These are phyloP conservation scores for Falco naumanni DNA, from an alignment of 2,797 vertebrate species.

Conservation along the genomic window DNA sequence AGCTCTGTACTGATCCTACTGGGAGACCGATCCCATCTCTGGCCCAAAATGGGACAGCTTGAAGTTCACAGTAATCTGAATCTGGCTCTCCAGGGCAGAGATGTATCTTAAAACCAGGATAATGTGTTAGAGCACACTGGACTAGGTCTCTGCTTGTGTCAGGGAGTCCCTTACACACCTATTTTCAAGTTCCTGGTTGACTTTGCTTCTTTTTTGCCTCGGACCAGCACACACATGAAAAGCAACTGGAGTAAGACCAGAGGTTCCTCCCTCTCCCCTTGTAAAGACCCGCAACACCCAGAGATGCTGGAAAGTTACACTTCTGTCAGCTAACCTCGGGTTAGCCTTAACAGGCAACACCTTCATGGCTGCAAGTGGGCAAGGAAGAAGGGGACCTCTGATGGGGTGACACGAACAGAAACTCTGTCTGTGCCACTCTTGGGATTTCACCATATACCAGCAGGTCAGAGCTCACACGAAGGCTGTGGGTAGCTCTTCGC, in stretches of 20 bases:
- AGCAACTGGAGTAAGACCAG: not conserved
- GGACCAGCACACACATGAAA: not conserved
- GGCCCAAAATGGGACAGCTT: not conserved
- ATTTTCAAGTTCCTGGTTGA: not conserved
- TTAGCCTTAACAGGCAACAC: not conserved
- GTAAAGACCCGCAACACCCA: not conserved
- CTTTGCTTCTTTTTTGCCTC: not conserved
- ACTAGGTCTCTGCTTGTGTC: not conserved
- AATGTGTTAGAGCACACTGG: rapidly evolving
- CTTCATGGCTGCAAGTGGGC: rapidly evolving
- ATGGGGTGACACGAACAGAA: not conserved
- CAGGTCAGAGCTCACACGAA: not conserved
- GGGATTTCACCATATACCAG: not conserved
- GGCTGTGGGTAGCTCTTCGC: not conserved
- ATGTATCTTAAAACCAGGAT: not conserved
- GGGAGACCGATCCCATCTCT: not conserved
- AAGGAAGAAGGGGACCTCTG: not conserved
- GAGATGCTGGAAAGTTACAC: not conserved
- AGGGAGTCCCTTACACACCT: not conserved
- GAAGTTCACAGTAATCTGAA: not conserved
- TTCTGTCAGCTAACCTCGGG: not conserved
- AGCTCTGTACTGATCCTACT: not conserved
- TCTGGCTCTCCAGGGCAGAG: not conserved
- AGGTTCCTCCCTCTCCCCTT: not conserved
- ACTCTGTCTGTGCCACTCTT: not conserved